Percentiles rank a stretch among this genome's conserved stretches.
These are phyloP conservation scores for Melospiza georgiana DNA, from an alignment of 2,113 vertebrate species.

Conservation along the genomic window DNA sequence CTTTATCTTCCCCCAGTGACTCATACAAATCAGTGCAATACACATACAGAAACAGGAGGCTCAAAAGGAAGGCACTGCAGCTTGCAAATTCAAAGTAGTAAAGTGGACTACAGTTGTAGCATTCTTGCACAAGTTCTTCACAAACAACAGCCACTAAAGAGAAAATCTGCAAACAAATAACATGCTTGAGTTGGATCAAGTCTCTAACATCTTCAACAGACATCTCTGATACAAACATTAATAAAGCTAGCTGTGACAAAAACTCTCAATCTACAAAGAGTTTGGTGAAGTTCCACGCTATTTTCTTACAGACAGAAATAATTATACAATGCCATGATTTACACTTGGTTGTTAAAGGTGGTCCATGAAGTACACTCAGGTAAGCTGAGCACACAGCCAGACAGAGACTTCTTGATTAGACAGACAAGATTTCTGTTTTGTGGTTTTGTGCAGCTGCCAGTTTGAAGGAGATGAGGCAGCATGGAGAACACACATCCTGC, in stretches of 20 bases:
- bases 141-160: conserved; percentile 86
- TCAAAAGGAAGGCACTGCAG: conserved; percentile 88
- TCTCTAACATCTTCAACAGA: neutral
- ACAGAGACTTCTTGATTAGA: neutral
- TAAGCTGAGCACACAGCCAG: neutral
- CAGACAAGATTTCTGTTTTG: neutral
- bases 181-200: neutral
- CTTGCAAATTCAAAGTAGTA: conserved; percentile 93
- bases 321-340: neutral
- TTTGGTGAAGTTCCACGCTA: neutral
- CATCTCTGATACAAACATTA: neutral
- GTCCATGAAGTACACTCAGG: neutral
- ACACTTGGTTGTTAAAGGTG: neutral
- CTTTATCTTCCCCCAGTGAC: conserved; percentile 67
- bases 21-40: conserved; percentile 73
- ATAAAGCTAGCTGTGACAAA: neutral
- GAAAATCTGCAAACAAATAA: conserved; percentile 74
- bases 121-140: conserved; percentile 84
- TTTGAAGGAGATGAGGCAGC: neutral
- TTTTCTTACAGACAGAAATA: neutral
- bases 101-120: conserved; percentile 74
- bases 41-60: conserved; percentile 77
- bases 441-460: neutral
- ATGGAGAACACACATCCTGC: rapidly evolving
- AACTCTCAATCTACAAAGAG: neutral